Evolutionary conservation across 2,888 invertebrate genomes (phyloP).

Genomic region (Orthosia cruda): DNA sequence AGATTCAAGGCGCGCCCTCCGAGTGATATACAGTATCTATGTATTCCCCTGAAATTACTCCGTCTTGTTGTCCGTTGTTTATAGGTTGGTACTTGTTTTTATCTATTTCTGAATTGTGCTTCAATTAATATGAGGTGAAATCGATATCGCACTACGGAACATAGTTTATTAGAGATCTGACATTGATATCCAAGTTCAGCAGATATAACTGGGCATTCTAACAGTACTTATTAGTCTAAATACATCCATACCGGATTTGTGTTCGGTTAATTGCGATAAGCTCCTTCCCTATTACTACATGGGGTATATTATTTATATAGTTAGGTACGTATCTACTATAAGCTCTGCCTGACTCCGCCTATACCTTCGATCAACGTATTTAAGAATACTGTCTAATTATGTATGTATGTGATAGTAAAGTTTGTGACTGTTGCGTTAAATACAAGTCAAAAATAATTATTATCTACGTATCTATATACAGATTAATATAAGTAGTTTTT

Average conservation of each 20-base stretch:
- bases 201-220: not conserved
- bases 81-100: not conserved
- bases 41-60: slow-evolving; percentile 14
- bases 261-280: slow-evolving; percentile 3
- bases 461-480: not conserved
- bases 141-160: not conserved
- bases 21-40: slow-evolving; percentile 1
- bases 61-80: slow-evolving; percentile 19
- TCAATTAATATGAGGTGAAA: not conserved
- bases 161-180: not conserved
- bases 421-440: not conserved
- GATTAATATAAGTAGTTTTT: not conserved
- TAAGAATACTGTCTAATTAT: not conserved
- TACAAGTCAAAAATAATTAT: not conserved
- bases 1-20: slow-evolving; percentile 21
- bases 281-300: not conserved
- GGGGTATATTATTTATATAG: not conserved
- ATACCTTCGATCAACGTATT: not conserved
- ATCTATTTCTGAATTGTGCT: not conserved
- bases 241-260: not conserved
- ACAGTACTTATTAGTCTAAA: not conserved
- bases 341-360: not conserved
- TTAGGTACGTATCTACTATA: not conserved
- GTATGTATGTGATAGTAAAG: too few species aligned
- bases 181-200: not conserved